A percentile compares a stretch with the other conserved stretches of the same genome.
Evolutionary conservation across 2,113 vertebrate genomes (phyloP).

Genomic region (Vidua macroura): DNA sequence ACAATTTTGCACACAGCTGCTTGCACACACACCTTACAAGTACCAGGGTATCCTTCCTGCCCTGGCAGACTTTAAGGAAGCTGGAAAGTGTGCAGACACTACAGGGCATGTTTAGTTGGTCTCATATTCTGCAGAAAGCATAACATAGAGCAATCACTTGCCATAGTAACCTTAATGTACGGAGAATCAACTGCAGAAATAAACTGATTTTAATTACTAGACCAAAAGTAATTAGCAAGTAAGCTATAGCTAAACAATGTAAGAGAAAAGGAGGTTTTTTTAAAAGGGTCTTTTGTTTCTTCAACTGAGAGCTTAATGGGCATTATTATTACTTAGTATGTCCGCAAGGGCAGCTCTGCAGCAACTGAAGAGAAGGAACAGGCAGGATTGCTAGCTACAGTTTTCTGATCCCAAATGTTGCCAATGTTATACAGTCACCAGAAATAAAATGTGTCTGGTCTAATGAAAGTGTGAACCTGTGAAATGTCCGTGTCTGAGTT

Average conservation of each 20-base stretch:
- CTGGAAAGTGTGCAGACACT: not conserved
- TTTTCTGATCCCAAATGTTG: not conserved
- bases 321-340: not conserved
- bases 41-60: not conserved
- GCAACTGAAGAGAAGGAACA: not conserved
- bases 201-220: not conserved
- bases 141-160: not conserved
- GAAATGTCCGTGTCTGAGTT: not conserved
- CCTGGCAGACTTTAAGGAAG: not conserved
- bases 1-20: not conserved
- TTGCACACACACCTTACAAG: not conserved
- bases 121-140: not conserved
- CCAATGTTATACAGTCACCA: not conserved
- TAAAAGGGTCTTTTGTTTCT: not conserved
- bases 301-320: not conserved
- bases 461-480: not conserved
- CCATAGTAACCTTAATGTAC: not conserved
- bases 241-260: not conserved
- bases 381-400: not conserved
- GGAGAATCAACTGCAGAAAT: not conserved
- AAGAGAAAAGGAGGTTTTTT: not conserved
- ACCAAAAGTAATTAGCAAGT: not conserved
- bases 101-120: not conserved
- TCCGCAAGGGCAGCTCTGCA: not conserved
- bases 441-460: not conserved